Conservation (phyloP, 1,140 invertebrate genomes). For the Zaprionus gabonicus region DNA sequence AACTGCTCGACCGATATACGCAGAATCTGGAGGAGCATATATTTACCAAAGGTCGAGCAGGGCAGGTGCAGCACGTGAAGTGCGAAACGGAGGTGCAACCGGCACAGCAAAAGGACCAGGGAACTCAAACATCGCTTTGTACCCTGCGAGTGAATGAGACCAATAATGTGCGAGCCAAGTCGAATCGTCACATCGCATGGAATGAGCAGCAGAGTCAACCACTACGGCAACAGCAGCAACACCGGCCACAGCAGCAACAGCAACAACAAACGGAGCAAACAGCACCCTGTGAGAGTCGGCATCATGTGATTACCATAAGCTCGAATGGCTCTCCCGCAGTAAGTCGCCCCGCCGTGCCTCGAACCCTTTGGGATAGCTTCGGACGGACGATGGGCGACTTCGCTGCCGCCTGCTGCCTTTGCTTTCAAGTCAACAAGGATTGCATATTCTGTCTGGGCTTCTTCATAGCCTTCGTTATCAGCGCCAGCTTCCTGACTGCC, state of each 20-base stretch:
- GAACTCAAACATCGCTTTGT: constrained; percentile 47
- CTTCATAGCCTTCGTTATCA: constrained; percentile 77
- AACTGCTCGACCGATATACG: constrained; percentile 53
- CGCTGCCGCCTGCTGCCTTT: constrained; percentile 65
- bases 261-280: constrained; percentile 7
- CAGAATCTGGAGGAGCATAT: constrained; percentile 48
- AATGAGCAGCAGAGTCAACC: not conserved
- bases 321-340: constrained; percentile 38
- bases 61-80: not conserved
- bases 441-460: constrained; percentile 80
- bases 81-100: not conserved
- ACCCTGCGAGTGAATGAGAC: not conserved
- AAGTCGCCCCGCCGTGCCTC: constrained; percentile 1
- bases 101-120: constrained; percentile 35
- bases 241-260: constrained; percentile 4
- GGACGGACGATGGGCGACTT: constrained; percentile 56
- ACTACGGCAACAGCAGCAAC: not conserved
- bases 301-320: constrained; percentile 69
- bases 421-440: constrained; percentile 79
- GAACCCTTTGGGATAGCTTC: constrained; percentile 28
- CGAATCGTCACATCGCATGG: not conserved
- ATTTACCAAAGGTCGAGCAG: not conserved
- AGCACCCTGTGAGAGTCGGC: constrained; percentile 57
- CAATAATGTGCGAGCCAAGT: not conserved
- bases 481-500: constrained; percentile 77